Base-by-base conservation (phyloP, 2,888 invertebrate species). In the Pseudococcus jackbeardsleyi region DNA sequence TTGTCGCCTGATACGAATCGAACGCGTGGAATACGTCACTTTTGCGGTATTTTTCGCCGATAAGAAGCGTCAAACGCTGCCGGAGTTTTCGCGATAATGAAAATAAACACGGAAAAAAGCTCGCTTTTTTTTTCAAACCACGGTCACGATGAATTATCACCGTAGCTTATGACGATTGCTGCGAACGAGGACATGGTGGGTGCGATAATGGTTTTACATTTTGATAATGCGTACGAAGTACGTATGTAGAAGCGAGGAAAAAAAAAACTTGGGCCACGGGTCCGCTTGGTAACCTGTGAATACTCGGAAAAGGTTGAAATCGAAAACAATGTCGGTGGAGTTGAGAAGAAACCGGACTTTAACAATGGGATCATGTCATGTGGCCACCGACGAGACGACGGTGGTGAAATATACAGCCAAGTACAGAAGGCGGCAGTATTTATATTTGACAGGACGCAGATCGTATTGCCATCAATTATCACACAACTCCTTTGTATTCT, bases 21-120 rank as follows among this genome's bases (percentile, higher is more conserved):
- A 39, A 7, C 7, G 7, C 39, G 39, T 64, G 72, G 39, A 39
- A 39, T 33, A 26, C 15, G 72, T 72, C 72, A 72, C 15, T 72
- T 72, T 72, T 72, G 12, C 15, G 72, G 72, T 72, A 72, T 72
- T 72, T 72, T 72, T 72, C 39, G 7, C 15, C 72, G 72, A 72
- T 72, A 72, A 72, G 26, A 39, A 68, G 11, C 26, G 7, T n/a
- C 17, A 54, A 22, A 22, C 64, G 26, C 15, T 33, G 72, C 33
- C 72, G 72, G 33, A 8, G 72, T 72, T 72, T 72, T 72, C n/a
- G n/a, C 72, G 72, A 72, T 72, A 72, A 33, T 33, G 33, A 72
- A 72, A 6, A 68, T 68, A 68, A 68, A 72, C 15, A 72, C 72
- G 72, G 72, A 33, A 72, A 72, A 33, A 72, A 33, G 6, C 12